Evolutionary conservation across 2,113 vertebrate genomes (phyloP).

Genomic region (Ondatra zibethicus): DNA sequence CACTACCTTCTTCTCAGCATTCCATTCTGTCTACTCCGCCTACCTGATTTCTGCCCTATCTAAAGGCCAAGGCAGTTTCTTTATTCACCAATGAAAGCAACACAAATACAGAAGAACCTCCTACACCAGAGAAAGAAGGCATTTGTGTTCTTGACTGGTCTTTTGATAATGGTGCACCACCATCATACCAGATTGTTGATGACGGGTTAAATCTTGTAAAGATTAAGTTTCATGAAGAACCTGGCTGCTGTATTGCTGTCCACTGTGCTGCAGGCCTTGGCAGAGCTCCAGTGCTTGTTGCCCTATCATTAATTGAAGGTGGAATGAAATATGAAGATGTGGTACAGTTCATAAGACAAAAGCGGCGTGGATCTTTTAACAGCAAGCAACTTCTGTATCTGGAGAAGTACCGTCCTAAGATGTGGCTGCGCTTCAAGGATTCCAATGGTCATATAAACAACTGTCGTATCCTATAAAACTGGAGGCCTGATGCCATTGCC

Average conservation of each 20-base stretch:
- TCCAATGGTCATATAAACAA: constrained; percentile 98
- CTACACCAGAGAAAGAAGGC: constrained; percentile 98
- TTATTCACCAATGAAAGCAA: too few relatives aligned
- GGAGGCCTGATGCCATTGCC: constrained; percentile 81
- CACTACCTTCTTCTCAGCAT: too few relatives aligned
- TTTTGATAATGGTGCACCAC: constrained; percentile 98
- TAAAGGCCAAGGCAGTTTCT: too few relatives aligned
- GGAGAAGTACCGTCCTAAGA: constrained; percentile 99
- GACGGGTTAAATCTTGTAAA: constrained; percentile 99
- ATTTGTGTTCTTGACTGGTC: constrained; percentile 99
- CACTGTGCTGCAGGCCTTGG: constrained; percentile 99
- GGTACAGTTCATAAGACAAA: constrained; percentile 99
- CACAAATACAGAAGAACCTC: too few relatives aligned
- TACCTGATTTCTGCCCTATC: too few relatives aligned
- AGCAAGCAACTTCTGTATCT: constrained; percentile 99
- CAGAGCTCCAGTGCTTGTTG: constrained; percentile 98
- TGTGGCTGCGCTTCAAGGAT: constrained; percentile 99
- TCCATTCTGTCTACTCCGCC: too few relatives aligned
- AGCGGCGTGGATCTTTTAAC: constrained; percentile 98
- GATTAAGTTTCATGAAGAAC: constrained; percentile 98
- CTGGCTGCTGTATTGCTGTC: constrained; percentile 98
- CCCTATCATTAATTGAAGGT: constrained; percentile 98
- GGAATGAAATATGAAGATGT: constrained; percentile 99
- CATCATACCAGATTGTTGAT: constrained; percentile 98
- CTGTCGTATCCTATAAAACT: constrained; percentile 98